Base-by-base conservation (phyloP, 2,113 vertebrate genomes). In the Nicator chloris region DNA sequence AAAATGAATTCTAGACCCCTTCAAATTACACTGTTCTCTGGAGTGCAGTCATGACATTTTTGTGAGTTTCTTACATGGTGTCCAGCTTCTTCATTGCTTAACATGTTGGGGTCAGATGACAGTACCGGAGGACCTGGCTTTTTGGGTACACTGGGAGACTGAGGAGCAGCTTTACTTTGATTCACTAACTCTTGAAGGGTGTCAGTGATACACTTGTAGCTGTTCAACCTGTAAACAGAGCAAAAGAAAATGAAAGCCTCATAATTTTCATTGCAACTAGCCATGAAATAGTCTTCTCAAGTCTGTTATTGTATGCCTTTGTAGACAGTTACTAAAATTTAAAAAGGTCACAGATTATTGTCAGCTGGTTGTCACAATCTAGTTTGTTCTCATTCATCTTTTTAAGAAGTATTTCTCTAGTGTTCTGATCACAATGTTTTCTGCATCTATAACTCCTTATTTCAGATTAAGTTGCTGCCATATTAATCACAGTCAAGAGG, bases 131-230 rank as follows among this genome's bases (percentile, higher is more conserved):
- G 99, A 39, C 99, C 99, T 1, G 99, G 99, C 75, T 99, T 99
- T 95, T 99, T 99, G 9, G 99, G 99, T 66, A 99, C 99, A 44
- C 99, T 99, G 65, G 99, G 99, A 78, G 99, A 99, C 96, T 99
- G 99, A 71, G 99, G 99, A 40, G 99, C 99, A 27, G 99, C 99
- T 97, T 99, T 99, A 95, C 99, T 99, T 93, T 99, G 99, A 97
- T 99, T 99, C 80, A 99, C 99, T 93, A 99, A 96, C 88, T 99
- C 99, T 93, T 99, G 99, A 97, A 99, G 99, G 22, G 99, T 99
- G 95, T 99, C 99, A 37, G 99, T 99, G 95, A 99, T 99, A 92
- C 99, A 99, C 91, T 99, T 99, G 78, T 99, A 99, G 96, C 99
- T 98, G 9, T 97, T 98, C 82, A 99, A 96, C 86, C 99, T 99